Evolutionary conservation across 2,113 vertebrate species (phyloP), one percentile per base, ranked within the genome.

Genomic region (Jaculus jaculus): DNA sequence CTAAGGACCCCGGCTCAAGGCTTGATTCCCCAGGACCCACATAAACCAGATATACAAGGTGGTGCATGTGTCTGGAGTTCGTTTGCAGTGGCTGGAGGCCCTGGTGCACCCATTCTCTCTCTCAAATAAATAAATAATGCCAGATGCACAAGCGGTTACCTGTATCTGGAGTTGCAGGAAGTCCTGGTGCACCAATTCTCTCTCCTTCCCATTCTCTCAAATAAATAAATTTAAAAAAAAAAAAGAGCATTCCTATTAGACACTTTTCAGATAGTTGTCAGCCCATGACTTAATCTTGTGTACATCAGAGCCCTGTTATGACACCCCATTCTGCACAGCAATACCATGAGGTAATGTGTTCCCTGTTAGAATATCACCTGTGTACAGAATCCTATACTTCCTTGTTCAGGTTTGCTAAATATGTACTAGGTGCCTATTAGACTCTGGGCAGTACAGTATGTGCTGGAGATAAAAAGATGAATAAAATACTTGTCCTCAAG

Each of bases 261-360:
- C 94, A 93, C 68, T 94, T 39, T 66, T 47, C 26, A 78, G 18
- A 58, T 10, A 84, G 79, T 83, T 83, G 92, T 86, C 68, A 79
- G 71, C 51, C 80, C 89, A 39, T 79, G 39, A 87, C 78, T 89
- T 91, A 93, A 85, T 15, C 18, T 84, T 5, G 32, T 37, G 6
- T 65, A 54, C 75, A 65, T 51, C 73, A 81, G 91, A 86, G 30
- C 66, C 60, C 65, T 83, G 51, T 87, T 75, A 69, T 0, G 9
- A 82, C 23, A 68, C 9, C 23, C 73, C 4, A 66, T 69, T 93
- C 30, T 72, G 26, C 85, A 83, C 32, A 60, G 10, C 32, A 60
- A 7, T 69, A 63, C 84, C 58, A 92, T 28, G 42, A 88, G 69
- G 47, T 63, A n/a, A 94, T 88, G 34, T 11, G 4, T 58, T 82